Conservation (phyloP, 1,140 invertebrate genomes). For the Drosophila parabipectinata region DNA sequence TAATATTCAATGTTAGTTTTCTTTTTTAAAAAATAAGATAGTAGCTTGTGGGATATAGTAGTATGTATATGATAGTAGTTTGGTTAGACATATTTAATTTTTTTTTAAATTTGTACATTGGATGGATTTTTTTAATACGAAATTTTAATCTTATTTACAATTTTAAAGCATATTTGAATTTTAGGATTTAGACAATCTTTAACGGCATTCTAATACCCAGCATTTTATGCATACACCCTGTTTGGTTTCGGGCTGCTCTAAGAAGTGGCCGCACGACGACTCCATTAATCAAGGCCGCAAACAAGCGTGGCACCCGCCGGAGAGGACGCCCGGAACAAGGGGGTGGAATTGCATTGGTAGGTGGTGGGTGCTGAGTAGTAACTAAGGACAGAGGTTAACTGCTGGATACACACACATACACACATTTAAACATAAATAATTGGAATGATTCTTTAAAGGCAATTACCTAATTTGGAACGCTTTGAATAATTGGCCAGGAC, state of each 20-base stretch:
- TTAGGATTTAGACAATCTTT: neutral
- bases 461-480: constrained; percentile 80
- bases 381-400: neutral
- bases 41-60: too few species aligned
- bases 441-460: constrained; percentile 82
- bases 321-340: neutral
- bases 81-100: too few species aligned
- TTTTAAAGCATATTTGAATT: neutral
- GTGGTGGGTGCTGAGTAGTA: neutral
- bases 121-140: too few species aligned
- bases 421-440: constrained; percentile 80
- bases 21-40: too few species aligned
- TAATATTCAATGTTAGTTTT: too few species aligned
- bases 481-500: constrained; percentile 74
- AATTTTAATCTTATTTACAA: too few species aligned
- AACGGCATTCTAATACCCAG: neutral
- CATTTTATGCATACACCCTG: neutral
- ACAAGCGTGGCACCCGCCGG: constrained; percentile 52
- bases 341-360: constrained; percentile 50
- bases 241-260: constrained; percentile 17
- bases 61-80: too few species aligned
- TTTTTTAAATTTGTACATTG: too few species aligned
- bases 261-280: constrained; percentile 69
- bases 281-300: constrained; percentile 82
- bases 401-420: constrained; percentile 52